Conservation (phyloP, 2,113 vertebrate species). For the western clawed frog (Xenopus tropicalis) region UCB_Xtro_10.0 CM004443.2:138386001-138386500, state of each 20-base stretch:
- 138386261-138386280: constrained; percentile 79
- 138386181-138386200: constrained; percentile 76
- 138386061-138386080: constrained; percentile 13
- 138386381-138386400: constrained; percentile 73
- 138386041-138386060: constrained; percentile 44
- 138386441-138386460: constrained; percentile 72
- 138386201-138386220: constrained; percentile 76
- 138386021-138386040: background rate
- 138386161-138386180: constrained; percentile 80
- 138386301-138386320: constrained; percentile 71
- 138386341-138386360: constrained; percentile 77
- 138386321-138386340: constrained; percentile 67
- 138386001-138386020: background rate
- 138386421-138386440: constrained; percentile 77
- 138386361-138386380: constrained; percentile 78
- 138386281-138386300: constrained; percentile 78
- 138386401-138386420: constrained; percentile 79
- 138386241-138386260: constrained; percentile 75
- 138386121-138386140: constrained; percentile 77
- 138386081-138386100: background rate
- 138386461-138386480: constrained; percentile 79
- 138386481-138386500: constrained; percentile 78
- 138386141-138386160: constrained; percentile 76
- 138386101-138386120: background rate
- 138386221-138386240: constrained; percentile 76